Evolutionary conservation across 2,113 vertebrate genomes (phyloP), one percentile per base, ranked within the genome.

Genomic region (Pithys albifrons): DNA sequence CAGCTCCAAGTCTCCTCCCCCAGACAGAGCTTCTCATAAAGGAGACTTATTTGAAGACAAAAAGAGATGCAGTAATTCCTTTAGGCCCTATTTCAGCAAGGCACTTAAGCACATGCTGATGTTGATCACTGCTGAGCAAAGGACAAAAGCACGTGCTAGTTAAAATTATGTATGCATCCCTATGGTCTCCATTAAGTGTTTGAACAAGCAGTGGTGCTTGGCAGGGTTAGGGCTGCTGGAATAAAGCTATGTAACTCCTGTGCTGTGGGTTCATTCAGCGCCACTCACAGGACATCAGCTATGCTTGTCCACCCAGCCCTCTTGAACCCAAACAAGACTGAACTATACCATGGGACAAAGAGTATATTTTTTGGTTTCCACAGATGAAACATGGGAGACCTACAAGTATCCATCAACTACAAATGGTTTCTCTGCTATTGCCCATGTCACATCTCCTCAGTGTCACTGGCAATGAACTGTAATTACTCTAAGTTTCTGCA

Each of bases 81-180:
- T 39, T 9, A 76, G 82, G 87, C 58, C 85, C 45, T 59, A n/a
- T 85, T 82, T 88, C 74, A 91, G 41, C 94, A 95, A 92, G 93
- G 92, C 93, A 95, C 92, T 95, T 88, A 27, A 88, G 85, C 85
- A 93, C 43, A 51, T 29, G 85, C 83, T 77, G 76, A 83, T 82
- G 78, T 76, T 7, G 0, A 46, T 61, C 18, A 6, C 43, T 84
- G 59, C 69, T 59, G 48, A 74, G 89, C 69, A 67, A 89, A 84
- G 45, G 89, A 92, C 89, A 93, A 81, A 74, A 93, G 70, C 79
- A 84, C 41, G 10, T 0, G 39, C 76, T 72, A 52, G 51, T 59
- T 64, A 43, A 67, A 74, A 17, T 59, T 16, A 18, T 6, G 12
- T 62, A 4, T 16, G 67, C 90, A 76, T 93, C 85, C 51, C 75